phyloP scores from a whole-genome alignment of 2,888 invertebrate species.

The Cylindroiulus punctatus region DNA sequence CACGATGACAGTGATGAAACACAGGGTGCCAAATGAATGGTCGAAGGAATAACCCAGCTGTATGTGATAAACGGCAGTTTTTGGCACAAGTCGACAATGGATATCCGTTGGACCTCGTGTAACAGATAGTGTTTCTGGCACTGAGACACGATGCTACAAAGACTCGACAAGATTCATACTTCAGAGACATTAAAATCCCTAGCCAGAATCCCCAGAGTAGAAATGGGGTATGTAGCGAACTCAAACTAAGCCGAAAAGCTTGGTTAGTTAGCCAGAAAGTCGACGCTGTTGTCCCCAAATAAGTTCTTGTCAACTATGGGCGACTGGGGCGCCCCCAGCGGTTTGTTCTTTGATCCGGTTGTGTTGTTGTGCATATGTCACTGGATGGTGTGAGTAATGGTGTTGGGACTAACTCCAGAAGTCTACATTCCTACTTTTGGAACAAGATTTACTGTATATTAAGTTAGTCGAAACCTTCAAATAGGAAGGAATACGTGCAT shows the following conservation, averaged over 20 bases:
- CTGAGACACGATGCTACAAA: background rate
- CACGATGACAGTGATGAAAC: conserved; percentile 50
- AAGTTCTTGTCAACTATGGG: too few relatives aligned
- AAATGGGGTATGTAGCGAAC: background rate
- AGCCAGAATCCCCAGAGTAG: background rate
- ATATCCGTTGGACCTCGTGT: background rate
- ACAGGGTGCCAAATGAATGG: conserved; percentile 47
- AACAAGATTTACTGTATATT: too few relatives aligned
- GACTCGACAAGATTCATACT: background rate
- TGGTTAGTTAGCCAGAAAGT: background rate
- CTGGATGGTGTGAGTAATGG: too few relatives aligned
- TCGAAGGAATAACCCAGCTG: conserved; percentile 8
- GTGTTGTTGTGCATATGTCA: too few relatives aligned
- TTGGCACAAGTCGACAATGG: conserved; percentile 39
- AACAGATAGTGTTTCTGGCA: background rate
- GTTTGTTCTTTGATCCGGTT: too few relatives aligned
- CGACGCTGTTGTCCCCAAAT: background rate
- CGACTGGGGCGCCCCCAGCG: too few relatives aligned
- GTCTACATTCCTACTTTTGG: too few relatives aligned
- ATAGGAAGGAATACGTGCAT: too few relatives aligned
- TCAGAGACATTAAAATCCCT: background rate
- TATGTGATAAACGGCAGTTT: conserved; percentile 48
- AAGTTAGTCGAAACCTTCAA: too few relatives aligned
- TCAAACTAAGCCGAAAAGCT: background rate
- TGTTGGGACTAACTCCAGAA: too few relatives aligned